Percentiles rank a stretch among this genome's conserved stretches.
Evolutionary conservation across 1,140 invertebrate genomes (phyloP).

Genomic region (Hylaeus volcanicus): DNA sequence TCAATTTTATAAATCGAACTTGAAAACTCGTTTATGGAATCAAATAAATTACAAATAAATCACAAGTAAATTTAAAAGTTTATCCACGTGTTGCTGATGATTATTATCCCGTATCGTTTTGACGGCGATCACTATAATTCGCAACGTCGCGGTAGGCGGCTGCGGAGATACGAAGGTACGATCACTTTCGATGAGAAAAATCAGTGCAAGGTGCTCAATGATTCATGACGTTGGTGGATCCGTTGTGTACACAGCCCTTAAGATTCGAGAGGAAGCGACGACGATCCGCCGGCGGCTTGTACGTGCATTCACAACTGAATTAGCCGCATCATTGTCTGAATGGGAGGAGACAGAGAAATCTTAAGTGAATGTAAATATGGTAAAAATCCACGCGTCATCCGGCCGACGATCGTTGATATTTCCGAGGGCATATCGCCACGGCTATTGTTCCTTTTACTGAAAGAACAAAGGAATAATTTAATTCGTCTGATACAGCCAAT

Average conservation of each 20-base stretch:
- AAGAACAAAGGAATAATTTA: not conserved
- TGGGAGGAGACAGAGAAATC: constrained; percentile 42
- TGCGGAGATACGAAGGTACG: not conserved
- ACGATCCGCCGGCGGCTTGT: constrained; percentile 27
- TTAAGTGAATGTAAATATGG: constrained; percentile 55
- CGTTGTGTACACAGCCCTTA: constrained; percentile 26
- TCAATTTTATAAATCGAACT: too few species aligned
- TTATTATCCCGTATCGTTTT: too few species aligned
- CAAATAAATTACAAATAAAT: too few species aligned
- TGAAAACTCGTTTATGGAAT: too few species aligned
- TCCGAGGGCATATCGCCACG: not conserved
- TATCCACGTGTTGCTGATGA: too few species aligned
- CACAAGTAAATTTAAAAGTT: too few species aligned
- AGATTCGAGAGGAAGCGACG: constrained; percentile 53
- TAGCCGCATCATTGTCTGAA: constrained; percentile 60
- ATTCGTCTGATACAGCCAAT: constrained; percentile 6
- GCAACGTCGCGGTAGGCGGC: not conserved
- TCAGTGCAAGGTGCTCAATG: constrained; percentile 28
- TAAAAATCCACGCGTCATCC: constrained; percentile 62
- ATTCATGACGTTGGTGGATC: constrained; percentile 5
- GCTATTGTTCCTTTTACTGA: too few species aligned
- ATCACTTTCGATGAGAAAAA: not conserved
- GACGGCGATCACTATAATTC: not conserved
- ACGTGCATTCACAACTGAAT: constrained; percentile 61
- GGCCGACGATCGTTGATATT: constrained; percentile 42